These are phyloP conservation scores for Gymnocypris eckloni DNA, from an alignment of 2,797 vertebrate species.

Conservation along the genomic window DNA sequence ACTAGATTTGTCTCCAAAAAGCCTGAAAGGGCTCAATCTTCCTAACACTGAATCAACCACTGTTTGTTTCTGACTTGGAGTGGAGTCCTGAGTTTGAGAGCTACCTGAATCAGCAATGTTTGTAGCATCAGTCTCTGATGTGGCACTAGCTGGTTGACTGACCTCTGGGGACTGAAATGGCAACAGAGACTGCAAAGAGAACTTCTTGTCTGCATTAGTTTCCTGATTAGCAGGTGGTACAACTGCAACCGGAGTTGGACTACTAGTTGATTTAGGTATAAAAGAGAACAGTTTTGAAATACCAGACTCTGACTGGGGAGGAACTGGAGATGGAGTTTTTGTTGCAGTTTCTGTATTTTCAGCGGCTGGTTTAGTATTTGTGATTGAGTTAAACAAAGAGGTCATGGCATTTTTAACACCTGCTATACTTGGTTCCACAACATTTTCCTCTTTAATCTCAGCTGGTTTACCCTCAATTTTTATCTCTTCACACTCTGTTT, in stretches of 20 bases:
- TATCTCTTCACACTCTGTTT: slow-evolving; percentile 55
- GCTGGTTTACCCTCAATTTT: slow-evolving; percentile 58
- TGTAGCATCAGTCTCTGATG: slow-evolving; percentile 59
- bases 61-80: slow-evolving; percentile 73
- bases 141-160: slow-evolving; percentile 59
- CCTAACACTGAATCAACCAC: slow-evolving; percentile 87
- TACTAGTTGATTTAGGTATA: slow-evolving; percentile 75
- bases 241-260: slow-evolving; percentile 69
- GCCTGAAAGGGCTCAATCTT: slow-evolving; percentile 86
- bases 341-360: slow-evolving; percentile 67
- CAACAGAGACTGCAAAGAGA: slow-evolving; percentile 77
- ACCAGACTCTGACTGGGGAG: slow-evolving; percentile 74
- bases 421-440: slow-evolving; percentile 72
- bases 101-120: slow-evolving; percentile 38
- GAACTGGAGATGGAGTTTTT: slow-evolving; percentile 58
- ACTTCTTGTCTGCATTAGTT: slow-evolving; percentile 72
- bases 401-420: slow-evolving; percentile 87
- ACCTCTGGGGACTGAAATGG: slow-evolving; percentile 73
- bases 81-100: slow-evolving; percentile 57
- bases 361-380: slow-evolving; percentile 80
- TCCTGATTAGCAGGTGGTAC: slow-evolving; percentile 78
- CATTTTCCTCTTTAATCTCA: slow-evolving; percentile 69
- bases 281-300: slow-evolving; percentile 79
- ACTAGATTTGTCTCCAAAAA: slow-evolving; percentile 81
- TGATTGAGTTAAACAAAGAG: slow-evolving; percentile 82